Evolutionary conservation across 2,797 vertebrate genomes (phyloP).

Genomic region (Alca torda): DNA sequence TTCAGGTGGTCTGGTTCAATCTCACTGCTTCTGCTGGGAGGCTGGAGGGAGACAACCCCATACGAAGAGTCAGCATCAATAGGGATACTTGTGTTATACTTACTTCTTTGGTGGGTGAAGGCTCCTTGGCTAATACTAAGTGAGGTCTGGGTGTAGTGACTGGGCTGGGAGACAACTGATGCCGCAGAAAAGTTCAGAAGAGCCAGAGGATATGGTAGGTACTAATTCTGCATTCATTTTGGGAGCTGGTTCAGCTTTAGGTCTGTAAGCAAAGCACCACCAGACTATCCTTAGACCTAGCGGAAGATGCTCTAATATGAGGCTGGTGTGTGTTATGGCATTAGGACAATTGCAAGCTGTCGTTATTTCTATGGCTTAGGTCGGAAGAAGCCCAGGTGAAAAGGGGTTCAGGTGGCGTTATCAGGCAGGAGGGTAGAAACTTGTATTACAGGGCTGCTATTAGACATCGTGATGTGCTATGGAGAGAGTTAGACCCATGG

Average conservation of each 20-base stretch:
- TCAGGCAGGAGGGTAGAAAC: not conserved
- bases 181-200: not conserved
- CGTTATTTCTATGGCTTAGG: not conserved
- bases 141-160: not conserved
- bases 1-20: not conserved
- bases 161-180: not conserved
- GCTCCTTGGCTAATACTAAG: not conserved
- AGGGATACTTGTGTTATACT: not conserved
- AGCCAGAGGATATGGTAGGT: not conserved
- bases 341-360: not conserved
- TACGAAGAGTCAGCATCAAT: not conserved
- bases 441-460: not conserved
- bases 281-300: not conserved
- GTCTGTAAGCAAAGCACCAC: not conserved
- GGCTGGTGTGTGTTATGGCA: not conserved
- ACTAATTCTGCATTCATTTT: not conserved
- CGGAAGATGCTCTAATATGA: not conserved
- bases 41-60: not conserved
- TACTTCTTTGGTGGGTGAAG: not conserved
- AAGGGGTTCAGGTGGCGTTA: not conserved
- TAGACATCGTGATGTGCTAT: not conserved
- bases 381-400: not conserved
- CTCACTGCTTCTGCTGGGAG: not conserved
- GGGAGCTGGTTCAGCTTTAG: not conserved
- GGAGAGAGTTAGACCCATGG: not conserved